A percentile compares a stretch with the other conserved stretches of the same genome.
These are phyloP conservation scores for Lutraria rhynchaena DNA, from an alignment of 1,140 invertebrate genomes.

Conservation along the genomic window DNA sequence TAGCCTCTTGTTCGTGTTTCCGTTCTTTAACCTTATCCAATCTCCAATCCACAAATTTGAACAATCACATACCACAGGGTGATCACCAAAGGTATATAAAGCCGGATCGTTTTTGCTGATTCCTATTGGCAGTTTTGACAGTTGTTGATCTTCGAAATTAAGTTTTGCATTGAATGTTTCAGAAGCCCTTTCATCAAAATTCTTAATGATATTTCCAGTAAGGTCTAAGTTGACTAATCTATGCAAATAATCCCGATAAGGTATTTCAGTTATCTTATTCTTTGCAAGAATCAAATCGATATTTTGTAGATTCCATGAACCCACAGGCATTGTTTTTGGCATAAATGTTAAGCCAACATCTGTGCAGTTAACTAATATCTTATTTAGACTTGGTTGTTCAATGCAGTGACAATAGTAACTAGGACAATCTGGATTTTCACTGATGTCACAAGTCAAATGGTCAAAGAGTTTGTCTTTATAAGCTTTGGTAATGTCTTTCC, in stretches of 20 bases:
- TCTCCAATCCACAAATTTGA: conserved; percentile 41
- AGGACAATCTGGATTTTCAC: conserved; percentile 9
- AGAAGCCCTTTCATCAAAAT: neutral
- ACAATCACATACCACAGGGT: conserved; percentile 36
- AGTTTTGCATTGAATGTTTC: neutral
- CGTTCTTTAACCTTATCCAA: conserved; percentile 21
- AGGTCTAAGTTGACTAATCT: conserved; percentile 13
- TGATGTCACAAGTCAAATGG: conserved; percentile 20
- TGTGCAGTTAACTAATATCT: conserved; percentile 25
- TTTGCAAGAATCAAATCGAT: conserved; percentile 28
- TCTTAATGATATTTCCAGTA: conserved; percentile 1
- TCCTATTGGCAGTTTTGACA: neutral
- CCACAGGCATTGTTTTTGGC: conserved; percentile 30
- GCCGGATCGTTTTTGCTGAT: conserved; percentile 1
- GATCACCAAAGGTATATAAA: conserved; percentile 1
- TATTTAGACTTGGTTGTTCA: conserved; percentile 6
- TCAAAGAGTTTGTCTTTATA: neutral
- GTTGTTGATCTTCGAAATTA: neutral
- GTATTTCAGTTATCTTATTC: conserved; percentile 16
- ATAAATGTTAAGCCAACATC: conserved; percentile 11
- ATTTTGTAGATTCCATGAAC: conserved; percentile 18
- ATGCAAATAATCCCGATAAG: conserved; percentile 6
- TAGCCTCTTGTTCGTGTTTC: neutral
- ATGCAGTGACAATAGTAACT: conserved; percentile 20
- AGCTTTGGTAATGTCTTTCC: neutral